Percentiles rank a stretch among this genome's conserved stretches.
Conservation (phyloP, 2,113 vertebrate genomes). For the Ardeotis arabs region DNA sequence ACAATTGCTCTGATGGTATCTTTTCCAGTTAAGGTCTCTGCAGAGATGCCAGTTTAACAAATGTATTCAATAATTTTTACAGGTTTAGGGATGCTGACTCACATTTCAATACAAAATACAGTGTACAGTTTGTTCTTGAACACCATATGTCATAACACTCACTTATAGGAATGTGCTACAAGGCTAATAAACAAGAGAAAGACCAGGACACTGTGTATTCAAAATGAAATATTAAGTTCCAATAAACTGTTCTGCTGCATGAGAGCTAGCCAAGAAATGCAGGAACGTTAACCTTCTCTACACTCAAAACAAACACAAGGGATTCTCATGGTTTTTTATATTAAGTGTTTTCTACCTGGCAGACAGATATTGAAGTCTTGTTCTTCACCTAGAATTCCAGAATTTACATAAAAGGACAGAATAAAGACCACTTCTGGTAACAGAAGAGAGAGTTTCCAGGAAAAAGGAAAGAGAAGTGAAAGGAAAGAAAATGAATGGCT, state of each 20-base stretch:
- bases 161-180: not conserved
- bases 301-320: not conserved
- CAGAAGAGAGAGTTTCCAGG: not conserved
- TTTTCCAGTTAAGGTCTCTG: not conserved
- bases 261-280: not conserved
- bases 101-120: not conserved
- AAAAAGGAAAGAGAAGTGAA: not conserved
- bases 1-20: not conserved
- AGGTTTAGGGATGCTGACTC: not conserved
- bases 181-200: not conserved
- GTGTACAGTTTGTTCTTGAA: not conserved
- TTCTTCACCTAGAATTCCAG: not conserved
- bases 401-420: not conserved
- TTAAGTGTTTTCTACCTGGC: not conserved
- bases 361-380: not conserved
- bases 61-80: not conserved
- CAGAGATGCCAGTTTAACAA: not conserved
- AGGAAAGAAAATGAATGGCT: not conserved
- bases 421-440: not conserved
- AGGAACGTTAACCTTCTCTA: not conserved
- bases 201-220: not conserved
- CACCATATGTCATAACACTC: not conserved
- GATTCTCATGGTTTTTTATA: not conserved
- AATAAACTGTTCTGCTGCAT: not conserved
- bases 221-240: not conserved